Evolutionary conservation across 2,113 vertebrate genomes (phyloP).

Genomic region (Cercocebus atys): DNA sequence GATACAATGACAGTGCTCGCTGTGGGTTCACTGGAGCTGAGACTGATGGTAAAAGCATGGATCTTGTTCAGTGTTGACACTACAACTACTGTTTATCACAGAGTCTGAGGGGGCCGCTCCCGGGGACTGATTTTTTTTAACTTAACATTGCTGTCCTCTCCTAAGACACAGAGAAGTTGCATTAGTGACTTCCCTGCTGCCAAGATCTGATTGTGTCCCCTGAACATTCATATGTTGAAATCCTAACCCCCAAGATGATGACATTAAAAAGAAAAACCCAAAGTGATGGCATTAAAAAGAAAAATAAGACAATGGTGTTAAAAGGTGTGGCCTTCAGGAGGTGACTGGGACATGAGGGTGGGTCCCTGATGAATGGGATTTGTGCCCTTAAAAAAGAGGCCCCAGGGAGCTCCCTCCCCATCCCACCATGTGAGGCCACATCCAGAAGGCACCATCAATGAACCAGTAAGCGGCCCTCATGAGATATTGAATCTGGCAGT

Average conservation of each 20-base stretch:
- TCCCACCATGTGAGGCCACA: neutral
- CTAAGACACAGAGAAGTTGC: neutral
- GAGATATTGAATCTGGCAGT: neutral
- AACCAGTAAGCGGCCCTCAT: neutral
- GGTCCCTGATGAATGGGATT: neutral
- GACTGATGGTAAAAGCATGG: neutral
- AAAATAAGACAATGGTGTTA: neutral
- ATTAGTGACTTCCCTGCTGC: neutral
- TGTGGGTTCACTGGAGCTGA: slow-evolving; percentile 14
- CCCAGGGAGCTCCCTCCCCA: neutral
- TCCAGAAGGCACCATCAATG: neutral
- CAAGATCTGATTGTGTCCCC: too few relatives aligned
- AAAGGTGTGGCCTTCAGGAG: neutral
- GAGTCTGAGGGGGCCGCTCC: neutral
- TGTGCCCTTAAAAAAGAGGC: neutral
- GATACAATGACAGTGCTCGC: fast-evolving
- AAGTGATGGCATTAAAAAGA: too few relatives aligned
- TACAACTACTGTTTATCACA: neutral
- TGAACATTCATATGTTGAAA: neutral
- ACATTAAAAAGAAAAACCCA: neutral
- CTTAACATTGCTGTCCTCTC: neutral
- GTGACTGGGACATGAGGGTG: neutral
- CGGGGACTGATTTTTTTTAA: neutral
- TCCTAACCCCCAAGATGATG: neutral
- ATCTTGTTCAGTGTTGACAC: slow-evolving; percentile 23